Percentiles rank a stretch among this genome's conserved stretches.
phyloP scores from a whole-genome alignment of 2,797 vertebrate genomes.

The Galagoides demidoff region DNA sequence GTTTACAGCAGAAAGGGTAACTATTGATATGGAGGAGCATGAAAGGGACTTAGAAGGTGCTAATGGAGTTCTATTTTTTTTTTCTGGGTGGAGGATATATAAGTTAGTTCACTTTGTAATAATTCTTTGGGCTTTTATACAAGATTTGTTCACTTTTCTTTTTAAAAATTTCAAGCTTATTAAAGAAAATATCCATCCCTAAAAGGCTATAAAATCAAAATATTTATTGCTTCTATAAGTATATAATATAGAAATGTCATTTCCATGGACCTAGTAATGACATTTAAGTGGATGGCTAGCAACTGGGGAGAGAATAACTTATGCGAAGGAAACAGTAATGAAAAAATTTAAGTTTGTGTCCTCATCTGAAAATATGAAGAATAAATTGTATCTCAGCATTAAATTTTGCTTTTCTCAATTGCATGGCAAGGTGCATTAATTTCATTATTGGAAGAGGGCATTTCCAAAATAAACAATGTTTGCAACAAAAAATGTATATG shows the following conservation, averaged over 20 bases:
- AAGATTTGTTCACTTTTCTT: background rate
- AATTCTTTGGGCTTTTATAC: background rate
- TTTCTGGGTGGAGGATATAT: background rate
- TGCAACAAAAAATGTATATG: background rate
- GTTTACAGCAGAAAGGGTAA: background rate
- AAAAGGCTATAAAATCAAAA: background rate
- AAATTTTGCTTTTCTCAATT: background rate
- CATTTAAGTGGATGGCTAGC: background rate
- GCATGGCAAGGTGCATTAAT: background rate
- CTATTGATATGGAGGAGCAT: background rate
- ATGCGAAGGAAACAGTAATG: background rate
- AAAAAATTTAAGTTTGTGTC: background rate
- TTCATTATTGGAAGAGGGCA: background rate
- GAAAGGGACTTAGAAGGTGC: background rate
- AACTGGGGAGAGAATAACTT: background rate
- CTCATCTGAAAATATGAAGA: background rate
- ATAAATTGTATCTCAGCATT: background rate
- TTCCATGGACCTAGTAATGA: background rate
- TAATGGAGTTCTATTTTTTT: background rate
- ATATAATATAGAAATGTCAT: background rate
- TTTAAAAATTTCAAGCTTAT: background rate
- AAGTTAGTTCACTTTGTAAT: background rate
- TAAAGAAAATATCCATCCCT: background rate
- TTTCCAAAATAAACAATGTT: background rate
- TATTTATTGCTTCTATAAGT: background rate